Evolutionary conservation across 2,113 vertebrate genomes (phyloP).

Genomic region (Notarius lentiginosus): DNA sequence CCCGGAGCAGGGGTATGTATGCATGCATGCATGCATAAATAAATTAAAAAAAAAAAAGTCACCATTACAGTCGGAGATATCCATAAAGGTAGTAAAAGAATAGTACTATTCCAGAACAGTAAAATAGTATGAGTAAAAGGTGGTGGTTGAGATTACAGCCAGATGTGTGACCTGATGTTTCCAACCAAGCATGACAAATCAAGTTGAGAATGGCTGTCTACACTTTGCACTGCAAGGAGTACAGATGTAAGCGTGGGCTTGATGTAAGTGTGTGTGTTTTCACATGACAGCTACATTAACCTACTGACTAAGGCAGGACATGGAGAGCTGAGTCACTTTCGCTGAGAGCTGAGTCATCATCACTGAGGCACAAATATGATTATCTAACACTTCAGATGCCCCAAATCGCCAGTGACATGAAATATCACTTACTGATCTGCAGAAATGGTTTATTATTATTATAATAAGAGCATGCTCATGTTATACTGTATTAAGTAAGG

Average conservation of each 20-base stretch:
- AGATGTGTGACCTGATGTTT: background rate
- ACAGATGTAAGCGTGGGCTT: constrained; percentile 9
- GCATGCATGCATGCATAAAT: too few species aligned
- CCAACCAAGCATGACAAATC: background rate
- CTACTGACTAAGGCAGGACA: background rate
- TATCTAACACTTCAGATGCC: constrained; percentile 1
- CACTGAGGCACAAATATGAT: background rate
- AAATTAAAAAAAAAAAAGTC: too few species aligned
- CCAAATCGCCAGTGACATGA: background rate
- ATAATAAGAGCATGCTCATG: too few species aligned
- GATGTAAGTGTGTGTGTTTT: background rate
- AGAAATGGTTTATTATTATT: background rate
- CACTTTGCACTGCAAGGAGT: background rate
- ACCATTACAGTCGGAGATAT: background rate
- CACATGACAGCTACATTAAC: constrained; percentile 24
- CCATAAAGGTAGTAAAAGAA: background rate
- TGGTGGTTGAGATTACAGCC: background rate
- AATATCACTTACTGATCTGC: background rate
- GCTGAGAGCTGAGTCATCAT: background rate
- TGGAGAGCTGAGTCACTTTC: constrained; percentile 21
- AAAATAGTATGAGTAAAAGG: background rate
- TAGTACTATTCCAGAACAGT: background rate
- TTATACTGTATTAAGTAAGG: background rate
- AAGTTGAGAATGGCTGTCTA: background rate
- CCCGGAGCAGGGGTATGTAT: too few species aligned